phyloP scores from a whole-genome alignment of 2,113 vertebrate genomes.

The Bungarus multicinctus region DNA sequence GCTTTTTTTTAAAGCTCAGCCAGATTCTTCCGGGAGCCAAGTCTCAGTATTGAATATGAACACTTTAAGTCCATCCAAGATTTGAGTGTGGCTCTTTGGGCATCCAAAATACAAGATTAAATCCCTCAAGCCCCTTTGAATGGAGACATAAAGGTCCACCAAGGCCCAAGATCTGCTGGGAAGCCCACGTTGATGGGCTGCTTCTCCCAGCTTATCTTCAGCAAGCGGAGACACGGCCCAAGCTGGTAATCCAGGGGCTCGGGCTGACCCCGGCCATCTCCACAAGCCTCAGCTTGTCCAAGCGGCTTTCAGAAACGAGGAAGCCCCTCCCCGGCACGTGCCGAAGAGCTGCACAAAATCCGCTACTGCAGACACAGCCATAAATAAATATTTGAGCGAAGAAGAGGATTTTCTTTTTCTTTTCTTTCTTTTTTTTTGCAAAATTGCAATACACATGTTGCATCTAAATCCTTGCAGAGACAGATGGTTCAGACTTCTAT shows the following conservation, averaged over 20 bases:
- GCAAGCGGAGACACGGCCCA: neutral
- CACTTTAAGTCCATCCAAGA: neutral
- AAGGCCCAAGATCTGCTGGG: neutral
- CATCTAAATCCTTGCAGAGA: conserved; percentile 52
- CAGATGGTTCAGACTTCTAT: conserved; percentile 63
- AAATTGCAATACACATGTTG: conserved; percentile 56
- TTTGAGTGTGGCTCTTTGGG: neutral
- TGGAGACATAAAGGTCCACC: neutral
- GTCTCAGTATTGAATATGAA: neutral
- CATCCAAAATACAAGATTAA: neutral
- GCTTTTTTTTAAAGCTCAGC: neutral
- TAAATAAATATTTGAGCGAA: conserved; percentile 41
- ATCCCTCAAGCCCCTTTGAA: neutral
- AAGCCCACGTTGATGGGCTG: neutral
- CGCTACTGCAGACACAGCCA: neutral
- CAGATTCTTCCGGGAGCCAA: neutral
- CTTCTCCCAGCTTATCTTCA: neutral
- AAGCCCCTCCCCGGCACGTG: neutral
- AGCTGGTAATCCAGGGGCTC: neutral
- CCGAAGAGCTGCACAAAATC: neutral
- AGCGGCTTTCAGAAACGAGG: conserved; percentile 6
- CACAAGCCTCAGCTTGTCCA: rapidly evolving
- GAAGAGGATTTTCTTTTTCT: neutral
- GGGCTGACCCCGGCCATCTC: neutral
- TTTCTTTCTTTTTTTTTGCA: conserved; percentile 5